Evolutionary conservation across 1,140 invertebrate genomes (phyloP).

Genomic region (Ceratitis capitata): DNA sequence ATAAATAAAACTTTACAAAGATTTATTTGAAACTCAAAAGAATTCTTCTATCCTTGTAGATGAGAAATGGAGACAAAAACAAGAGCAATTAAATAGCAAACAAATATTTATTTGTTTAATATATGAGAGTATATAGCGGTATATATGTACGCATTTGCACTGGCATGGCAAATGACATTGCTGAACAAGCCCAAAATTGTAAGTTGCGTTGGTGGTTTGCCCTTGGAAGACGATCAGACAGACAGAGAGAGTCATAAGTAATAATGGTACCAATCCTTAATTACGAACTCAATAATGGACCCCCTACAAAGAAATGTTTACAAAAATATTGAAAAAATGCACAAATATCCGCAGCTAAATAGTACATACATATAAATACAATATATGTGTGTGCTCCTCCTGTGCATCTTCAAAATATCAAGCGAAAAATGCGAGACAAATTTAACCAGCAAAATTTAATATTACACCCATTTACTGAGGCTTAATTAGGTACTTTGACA

Average conservation of each 20-base stretch:
- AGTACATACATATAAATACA: neutral
- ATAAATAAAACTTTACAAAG: neutral
- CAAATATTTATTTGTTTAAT: neutral
- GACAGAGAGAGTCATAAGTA: too few species aligned
- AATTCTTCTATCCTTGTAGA: too few species aligned
- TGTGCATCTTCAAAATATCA: neutral
- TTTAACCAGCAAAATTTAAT: neutral
- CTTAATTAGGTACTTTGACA: slow-evolving; percentile 5
- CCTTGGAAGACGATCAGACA: slow-evolving; percentile 10
- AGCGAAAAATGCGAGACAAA: neutral
- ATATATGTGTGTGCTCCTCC: neutral
- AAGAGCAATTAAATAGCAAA: neutral
- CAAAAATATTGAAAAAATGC: neutral
- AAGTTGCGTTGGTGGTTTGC: slow-evolving; percentile 17
- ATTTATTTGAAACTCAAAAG: neutral
- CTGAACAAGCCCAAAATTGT: neutral
- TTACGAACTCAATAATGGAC: neutral
- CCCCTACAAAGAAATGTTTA: neutral
- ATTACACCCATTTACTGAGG: neutral
- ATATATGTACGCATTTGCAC: too few species aligned
- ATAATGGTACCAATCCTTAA: slow-evolving; percentile 11
- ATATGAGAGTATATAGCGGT: too few species aligned
- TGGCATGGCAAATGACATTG: neutral
- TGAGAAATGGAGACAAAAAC: neutral
- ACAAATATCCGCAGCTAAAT: neutral